phyloP scores from a whole-genome alignment of 2,888 invertebrate species.

The Euclidia mi region DNA sequence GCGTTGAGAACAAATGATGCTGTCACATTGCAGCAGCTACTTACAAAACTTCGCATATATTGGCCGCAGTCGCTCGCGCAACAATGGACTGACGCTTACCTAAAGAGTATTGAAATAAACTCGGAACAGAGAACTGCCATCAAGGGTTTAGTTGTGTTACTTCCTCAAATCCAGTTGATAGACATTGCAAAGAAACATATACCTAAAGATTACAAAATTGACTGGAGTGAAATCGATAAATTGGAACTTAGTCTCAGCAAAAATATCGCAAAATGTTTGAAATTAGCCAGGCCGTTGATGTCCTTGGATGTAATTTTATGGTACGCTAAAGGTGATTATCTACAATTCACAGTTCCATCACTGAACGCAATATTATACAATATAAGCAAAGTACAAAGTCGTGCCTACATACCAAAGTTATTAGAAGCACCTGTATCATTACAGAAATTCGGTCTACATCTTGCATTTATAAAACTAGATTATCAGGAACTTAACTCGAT shows the following conservation, averaged over 20 bases:
- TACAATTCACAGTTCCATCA: conserved; percentile 74
- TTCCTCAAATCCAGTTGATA: conserved; percentile 60
- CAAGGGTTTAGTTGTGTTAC: conserved; percentile 64
- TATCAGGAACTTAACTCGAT: conserved; percentile 60
- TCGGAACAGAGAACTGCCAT: conserved; percentile 62
- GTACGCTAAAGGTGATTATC: conserved; percentile 79
- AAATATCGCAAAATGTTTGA: conserved; percentile 71
- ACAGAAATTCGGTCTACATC: conserved; percentile 69
- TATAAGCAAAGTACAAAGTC: conserved; percentile 57
- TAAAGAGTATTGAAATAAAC: conserved; percentile 55
- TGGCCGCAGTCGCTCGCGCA: conserved; percentile 68
- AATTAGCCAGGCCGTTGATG: conserved; percentile 71
- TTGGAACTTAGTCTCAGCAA: conserved; percentile 64
- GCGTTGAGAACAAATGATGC: conserved; percentile 60
- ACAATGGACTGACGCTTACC: conserved; percentile 60
- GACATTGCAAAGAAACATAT: conserved; percentile 64
- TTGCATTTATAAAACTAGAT: conserved; percentile 61
- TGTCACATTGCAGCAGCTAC: conserved; percentile 55
- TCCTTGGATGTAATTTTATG: conserved; percentile 63
- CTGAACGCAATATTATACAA: conserved; percentile 70
- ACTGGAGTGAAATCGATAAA: conserved; percentile 69
- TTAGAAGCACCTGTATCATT: conserved; percentile 67
- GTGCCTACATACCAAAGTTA: conserved; percentile 60
- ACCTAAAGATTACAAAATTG: conserved; percentile 68
- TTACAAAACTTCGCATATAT: conserved; percentile 73